Evolutionary conservation across 2,888 invertebrate genomes (phyloP).

Genomic region (Cryptocephalus primarius): DNA sequence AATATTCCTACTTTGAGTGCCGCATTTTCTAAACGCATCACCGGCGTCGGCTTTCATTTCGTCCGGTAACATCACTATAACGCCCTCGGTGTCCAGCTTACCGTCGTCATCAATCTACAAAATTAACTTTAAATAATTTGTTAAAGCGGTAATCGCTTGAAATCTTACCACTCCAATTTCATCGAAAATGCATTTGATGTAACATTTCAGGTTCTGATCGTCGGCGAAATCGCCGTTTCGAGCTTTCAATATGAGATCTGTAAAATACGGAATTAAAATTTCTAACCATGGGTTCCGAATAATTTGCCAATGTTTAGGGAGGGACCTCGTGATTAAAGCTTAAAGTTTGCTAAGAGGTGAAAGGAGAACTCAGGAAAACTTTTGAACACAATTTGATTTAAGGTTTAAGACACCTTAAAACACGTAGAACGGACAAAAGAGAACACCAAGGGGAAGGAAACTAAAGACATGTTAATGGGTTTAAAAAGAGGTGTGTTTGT

Average conservation of each 20-base stretch:
- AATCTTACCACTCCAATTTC: slow-evolving; percentile 12
- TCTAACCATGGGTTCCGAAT: not conserved
- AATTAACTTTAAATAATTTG: not conserved
- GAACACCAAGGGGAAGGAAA: too few relatives aligned
- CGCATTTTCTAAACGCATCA: slow-evolving; percentile 20
- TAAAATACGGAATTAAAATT: not conserved
- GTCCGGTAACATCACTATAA: slow-evolving; percentile 26
- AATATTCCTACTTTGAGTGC: slow-evolving; percentile 20
- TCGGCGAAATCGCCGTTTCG: slow-evolving; percentile 28
- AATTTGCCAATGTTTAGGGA: not conserved
- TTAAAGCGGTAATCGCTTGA: too few relatives aligned
- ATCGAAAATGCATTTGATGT: slow-evolving; percentile 28
- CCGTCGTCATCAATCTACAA: slow-evolving; percentile 23
- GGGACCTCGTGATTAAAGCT: too few relatives aligned
- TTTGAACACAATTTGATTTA: too few relatives aligned
- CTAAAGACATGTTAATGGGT: too few relatives aligned
- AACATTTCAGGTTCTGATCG: slow-evolving; percentile 26
- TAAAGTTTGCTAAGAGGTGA: too few relatives aligned
- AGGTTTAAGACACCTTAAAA: too few relatives aligned
- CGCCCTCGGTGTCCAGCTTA: slow-evolving; percentile 25
- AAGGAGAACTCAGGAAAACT: too few relatives aligned
- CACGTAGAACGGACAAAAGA: too few relatives aligned
- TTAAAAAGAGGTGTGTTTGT: too few relatives aligned
- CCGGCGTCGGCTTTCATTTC: slow-evolving; percentile 16
- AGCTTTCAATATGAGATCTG: slow-evolving; percentile 14